Conservation (phyloP, 2,797 vertebrate genomes). For the Sphaeramia orbicularis region DNA sequence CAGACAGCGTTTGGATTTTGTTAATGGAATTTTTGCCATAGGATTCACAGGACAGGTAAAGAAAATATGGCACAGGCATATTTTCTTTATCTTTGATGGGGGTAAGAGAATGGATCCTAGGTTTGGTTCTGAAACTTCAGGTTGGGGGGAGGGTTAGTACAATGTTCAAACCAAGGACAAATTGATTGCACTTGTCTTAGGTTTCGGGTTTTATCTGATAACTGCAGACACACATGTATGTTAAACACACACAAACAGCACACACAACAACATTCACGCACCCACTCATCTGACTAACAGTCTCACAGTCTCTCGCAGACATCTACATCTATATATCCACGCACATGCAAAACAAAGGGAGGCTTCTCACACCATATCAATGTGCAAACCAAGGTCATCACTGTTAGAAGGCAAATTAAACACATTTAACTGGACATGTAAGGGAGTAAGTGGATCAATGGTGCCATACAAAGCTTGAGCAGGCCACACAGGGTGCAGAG, state of each 20-base stretch:
- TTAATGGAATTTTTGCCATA: constrained; percentile 81
- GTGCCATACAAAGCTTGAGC: constrained; percentile 66
- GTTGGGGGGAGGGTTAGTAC: constrained; percentile 87
- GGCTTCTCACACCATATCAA: constrained; percentile 82
- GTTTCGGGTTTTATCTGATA: constrained; percentile 80
- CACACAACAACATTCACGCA: constrained; percentile 13
- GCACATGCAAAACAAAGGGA: constrained; percentile 83
- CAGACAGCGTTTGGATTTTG: constrained; percentile 79
- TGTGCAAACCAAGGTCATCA: constrained; percentile 88
- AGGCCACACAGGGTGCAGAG: constrained; percentile 58
- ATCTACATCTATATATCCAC: constrained; percentile 71
- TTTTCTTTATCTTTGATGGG: constrained; percentile 92
- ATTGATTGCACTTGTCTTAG: constrained; percentile 87
- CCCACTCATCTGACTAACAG: constrained; percentile 20
- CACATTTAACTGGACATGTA: constrained; percentile 77
- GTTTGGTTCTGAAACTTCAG: constrained; percentile 83
- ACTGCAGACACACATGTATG: constrained; percentile 86
- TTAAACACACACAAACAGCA: constrained; percentile 58
- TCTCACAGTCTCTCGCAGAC: constrained; percentile 59
- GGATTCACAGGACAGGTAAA: constrained; percentile 88
- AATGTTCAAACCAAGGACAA: constrained; percentile 90
- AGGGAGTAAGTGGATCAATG: constrained; percentile 74
- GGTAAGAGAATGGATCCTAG: constrained; percentile 87
- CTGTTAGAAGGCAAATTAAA: constrained; percentile 75
- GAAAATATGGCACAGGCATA: constrained; percentile 87